Evolutionary conservation across 2,113 vertebrate species (phyloP), one percentile per base, ranked within the genome.

Genomic region (Nibea coibor): DNA sequence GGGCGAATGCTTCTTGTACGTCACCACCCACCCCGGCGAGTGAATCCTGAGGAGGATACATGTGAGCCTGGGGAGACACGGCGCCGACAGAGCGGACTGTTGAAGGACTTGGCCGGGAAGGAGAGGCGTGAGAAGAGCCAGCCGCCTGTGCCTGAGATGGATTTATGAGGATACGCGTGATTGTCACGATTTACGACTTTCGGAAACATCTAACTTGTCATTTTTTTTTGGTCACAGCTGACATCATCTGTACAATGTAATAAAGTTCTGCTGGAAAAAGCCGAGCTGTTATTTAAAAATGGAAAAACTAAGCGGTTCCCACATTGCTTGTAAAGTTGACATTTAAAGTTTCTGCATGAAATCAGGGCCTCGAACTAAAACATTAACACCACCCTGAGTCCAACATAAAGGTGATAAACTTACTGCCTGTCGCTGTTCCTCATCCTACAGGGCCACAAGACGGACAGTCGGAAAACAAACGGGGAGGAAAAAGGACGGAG

Each of bases 391-490:
- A 76, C n/a, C 3, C 14, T 42, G 28, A 75, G 63, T 63, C 72
- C 72, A 59, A 61, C 35, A 68, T 42, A 42, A 28, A 3, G 9
- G 67, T 28, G 74, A 12, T 47, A 59, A 75, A 99, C 98, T 99
- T 98, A 99, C 98, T 95, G 97, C 97, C 96, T 99, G 98, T 78
- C 97, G 98, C 87, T 98, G 98, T 67, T 99, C 98, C 94, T 99
- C 98, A 81, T 99, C 98, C 98, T 99, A 63, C 26, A 81, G 61
- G 89, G 2, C 67, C 85, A 86, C 83, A 85, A 83, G 90, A 81
- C 57, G 85, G 78, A 50, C 56, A 81, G 83, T 42, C 10, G 66
- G 76, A 88, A 39, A 88, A 87, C 16, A 84, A 84, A 85, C 3
- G 26, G 63, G 68, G 78, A 31, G 59, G 73, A 62, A 68, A 39